A percentile compares a stretch with the other conserved stretches of the same genome.
Evolutionary conservation across 2,113 vertebrate genomes (phyloP).

Genomic region (Miniopterus natalensis): DNA sequence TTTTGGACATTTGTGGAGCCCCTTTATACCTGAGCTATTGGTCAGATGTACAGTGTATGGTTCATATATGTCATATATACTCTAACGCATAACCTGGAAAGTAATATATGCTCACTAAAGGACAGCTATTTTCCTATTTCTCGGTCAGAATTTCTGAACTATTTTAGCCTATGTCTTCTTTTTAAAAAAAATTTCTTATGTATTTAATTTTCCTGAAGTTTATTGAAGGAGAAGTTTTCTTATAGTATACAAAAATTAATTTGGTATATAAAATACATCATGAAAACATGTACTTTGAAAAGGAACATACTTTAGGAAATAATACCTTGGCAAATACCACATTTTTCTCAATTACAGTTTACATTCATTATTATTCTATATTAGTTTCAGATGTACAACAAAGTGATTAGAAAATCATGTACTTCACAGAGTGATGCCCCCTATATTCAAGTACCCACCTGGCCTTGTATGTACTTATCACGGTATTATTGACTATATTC

Average conservation of each 20-base stretch:
- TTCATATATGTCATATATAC: not conserved
- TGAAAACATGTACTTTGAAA: conserved; percentile 34
- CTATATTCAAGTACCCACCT: not conserved
- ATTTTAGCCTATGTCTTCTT: not conserved
- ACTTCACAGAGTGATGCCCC: not conserved
- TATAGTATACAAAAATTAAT: conserved; percentile 11
- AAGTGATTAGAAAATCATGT: not conserved
- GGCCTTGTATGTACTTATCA: not conserved
- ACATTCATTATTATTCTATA: not conserved
- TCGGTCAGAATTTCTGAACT: not conserved
- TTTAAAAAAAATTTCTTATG: not conserved
- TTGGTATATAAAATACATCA: conserved; percentile 25
- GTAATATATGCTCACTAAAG: not conserved
- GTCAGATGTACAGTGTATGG: not conserved
- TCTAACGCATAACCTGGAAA: not conserved
- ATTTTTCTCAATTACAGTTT: not conserved
- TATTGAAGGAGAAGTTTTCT: conserved; percentile 23
- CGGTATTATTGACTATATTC: not conserved
- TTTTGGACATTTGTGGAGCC: not conserved
- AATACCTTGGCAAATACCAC: not conserved
- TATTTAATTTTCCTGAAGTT: not conserved
- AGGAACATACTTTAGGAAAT: not conserved
- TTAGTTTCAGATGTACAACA: not conserved
- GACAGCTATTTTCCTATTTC: not conserved
- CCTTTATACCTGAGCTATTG: not conserved